Evolutionary conservation across 2,113 vertebrate genomes (phyloP).

Genomic region (Chaenocephalus aceratus): DNA sequence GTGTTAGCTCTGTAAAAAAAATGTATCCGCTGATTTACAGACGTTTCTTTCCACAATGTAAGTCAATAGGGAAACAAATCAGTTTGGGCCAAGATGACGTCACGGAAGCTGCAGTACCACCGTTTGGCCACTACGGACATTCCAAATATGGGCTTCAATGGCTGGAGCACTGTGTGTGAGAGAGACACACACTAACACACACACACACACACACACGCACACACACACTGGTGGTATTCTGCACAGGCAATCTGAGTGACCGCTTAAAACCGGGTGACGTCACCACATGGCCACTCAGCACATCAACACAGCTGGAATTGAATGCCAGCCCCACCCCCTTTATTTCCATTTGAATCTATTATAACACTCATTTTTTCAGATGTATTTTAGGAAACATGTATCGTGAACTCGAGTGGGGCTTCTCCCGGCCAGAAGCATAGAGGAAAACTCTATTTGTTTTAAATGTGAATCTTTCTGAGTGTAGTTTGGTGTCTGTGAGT

Average conservation of each 20-base stretch:
- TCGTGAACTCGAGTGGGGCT: background rate
- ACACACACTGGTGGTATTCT: conserved; percentile 32
- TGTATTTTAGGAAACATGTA: background rate
- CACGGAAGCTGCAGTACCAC: too few species aligned
- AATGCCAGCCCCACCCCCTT: background rate
- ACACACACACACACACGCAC: too few species aligned
- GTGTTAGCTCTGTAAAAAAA: too few species aligned
- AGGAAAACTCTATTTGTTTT: background rate
- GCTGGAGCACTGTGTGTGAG: too few species aligned
- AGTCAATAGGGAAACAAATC: too few species aligned
- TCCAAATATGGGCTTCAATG: too few species aligned
- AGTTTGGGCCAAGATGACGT: too few species aligned
- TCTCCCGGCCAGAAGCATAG: background rate
- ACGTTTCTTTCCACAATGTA: too few species aligned
- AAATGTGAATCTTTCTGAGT: background rate
- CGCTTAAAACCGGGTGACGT: conserved; percentile 64
- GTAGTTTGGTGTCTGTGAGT: conserved; percentile 57
- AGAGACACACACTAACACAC: background rate
- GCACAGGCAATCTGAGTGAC: conserved; percentile 56
- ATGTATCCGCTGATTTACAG: too few species aligned
- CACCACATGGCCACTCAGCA: conserved; percentile 21
- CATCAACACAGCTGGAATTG: conserved; percentile 43
- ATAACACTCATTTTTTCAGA: rapidly evolving
- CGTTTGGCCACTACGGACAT: too few species aligned
- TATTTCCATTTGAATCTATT: background rate